A percentile compares a stretch with the other conserved stretches of the same genome.
Evolutionary conservation across 1,140 invertebrate species (phyloP).

Genomic region (Pseudomyrmex pallidus): DNA sequence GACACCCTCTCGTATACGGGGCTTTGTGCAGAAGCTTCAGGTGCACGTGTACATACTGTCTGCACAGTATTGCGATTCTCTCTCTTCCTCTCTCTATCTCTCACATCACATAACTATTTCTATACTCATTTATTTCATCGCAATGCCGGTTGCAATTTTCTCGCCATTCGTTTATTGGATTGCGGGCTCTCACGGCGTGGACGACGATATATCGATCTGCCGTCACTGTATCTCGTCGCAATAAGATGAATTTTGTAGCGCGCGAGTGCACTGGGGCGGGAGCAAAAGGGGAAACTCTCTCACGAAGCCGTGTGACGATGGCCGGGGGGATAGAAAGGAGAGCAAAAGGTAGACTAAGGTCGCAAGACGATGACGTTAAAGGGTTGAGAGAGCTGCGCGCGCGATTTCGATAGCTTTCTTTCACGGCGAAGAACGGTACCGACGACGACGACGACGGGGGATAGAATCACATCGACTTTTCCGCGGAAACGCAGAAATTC

Average conservation of each 20-base stretch:
- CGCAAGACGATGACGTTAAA: not conserved
- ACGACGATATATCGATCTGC: conserved; percentile 74
- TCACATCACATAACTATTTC: conserved; percentile 28
- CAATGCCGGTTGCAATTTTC: conserved; percentile 66
- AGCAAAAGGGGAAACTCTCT: not conserved
- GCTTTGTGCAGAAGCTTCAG: conserved; percentile 8
- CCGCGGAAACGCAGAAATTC: conserved; percentile 47
- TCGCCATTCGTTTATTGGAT: conserved; percentile 72
- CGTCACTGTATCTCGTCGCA: conserved; percentile 57
- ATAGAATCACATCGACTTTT: conserved; percentile 53
- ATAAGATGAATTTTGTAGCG: conserved; percentile 76
- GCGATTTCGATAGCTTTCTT: conserved; percentile 63
- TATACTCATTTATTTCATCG: conserved; percentile 65
- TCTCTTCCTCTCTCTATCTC: not conserved
- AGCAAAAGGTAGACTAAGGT: not conserved
- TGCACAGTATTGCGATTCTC: conserved; percentile 5
- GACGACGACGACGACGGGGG: not conserved
- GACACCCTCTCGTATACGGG: not conserved
- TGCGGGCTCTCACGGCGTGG: conserved; percentile 57
- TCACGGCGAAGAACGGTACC: conserved; percentile 30
- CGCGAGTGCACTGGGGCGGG: conserved; percentile 1
- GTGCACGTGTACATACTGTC: not conserved
- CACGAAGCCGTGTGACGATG: conserved; percentile 29
- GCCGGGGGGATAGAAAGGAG: not conserved
- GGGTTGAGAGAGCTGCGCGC: not conserved